Evolutionary conservation across 1,140 invertebrate species (phyloP), one percentile per base, ranked within the genome.

Genomic region (Drosophila virilis): DNA sequence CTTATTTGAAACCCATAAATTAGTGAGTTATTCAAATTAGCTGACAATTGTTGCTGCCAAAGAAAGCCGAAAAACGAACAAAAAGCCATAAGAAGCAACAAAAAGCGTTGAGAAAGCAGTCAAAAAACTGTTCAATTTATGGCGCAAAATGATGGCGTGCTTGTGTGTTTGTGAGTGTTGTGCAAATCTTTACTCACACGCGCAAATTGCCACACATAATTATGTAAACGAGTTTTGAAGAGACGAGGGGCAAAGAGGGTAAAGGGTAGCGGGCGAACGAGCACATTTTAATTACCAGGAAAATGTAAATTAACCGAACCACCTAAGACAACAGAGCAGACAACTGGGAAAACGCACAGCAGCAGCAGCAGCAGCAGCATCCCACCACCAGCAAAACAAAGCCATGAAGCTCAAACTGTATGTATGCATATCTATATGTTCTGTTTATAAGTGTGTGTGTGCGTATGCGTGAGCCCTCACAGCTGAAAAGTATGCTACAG

Each of bases 231-330:
- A 83, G 61, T 88, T 78, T 74, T 55, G 22, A 48, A n/a, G 5
- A 15, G 10, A 8, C 8, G 22, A 15, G 9, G 10, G 45, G 45
- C 45, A 22, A 28, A 6, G 12, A 7, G 33, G 10, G 50, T 28
- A 32, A 8, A 15, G 42, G 60, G 54, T 35, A 50, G 50, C 61
- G 46, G 61, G 58, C 60, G 54, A 76, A 77, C 40, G 38, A 59
- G 48, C 73, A 86, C 83, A 86, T 88, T 88, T 86, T 86, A 86
- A 86, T 86, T 86, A 86, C 79, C 83, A 86, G 78, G 76, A 82
- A 86, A 86, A 86, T 86, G 83, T 86, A 83, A 86, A 86, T 88
- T 88, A 88, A 83, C 83, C 83, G 58, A 83, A 52, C 71, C 64
- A 73, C 80, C 80, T 78, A 74, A 86, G 83, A 83, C 84, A 82